Base-by-base conservation (phyloP, 2,888 invertebrate genomes). In the Polylopha cassiicola region DNA sequence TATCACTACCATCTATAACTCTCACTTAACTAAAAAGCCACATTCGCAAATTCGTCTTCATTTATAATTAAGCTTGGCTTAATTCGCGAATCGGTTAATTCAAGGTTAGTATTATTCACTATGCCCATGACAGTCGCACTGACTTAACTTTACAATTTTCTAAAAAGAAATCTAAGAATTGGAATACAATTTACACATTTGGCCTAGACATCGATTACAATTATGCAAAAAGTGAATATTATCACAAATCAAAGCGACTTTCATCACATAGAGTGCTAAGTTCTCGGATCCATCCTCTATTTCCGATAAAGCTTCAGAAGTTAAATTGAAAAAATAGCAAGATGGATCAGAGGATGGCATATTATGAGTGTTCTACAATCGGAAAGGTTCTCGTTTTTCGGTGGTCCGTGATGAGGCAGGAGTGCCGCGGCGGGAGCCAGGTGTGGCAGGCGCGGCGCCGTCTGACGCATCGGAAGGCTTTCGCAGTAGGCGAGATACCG, bases 381-480 rank as follows among this genome's bases (percentile, higher is more conserved):
- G 89, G 87, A 92, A 92, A 57, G 92, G 92, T 84, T 91, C 92
- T 63, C 90, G 89, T 73, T 86, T 82, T 48, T 87, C 87, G 50
- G 73, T 85, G 26, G 87, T 86, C 58, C 67, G 65, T 44, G 82
- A 69, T n/a, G 80, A 61, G 34, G 78, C 65, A 7, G 82, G 72
- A 43, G 86, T 76, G 22, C 69, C 72, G 46, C 84, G 79, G 49
- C 84, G 74, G 15, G 81, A 59, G 39, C 68, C 64, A 11, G 81
- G 76, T 22, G 85, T 76, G 23, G 74, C 57, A 4, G 84, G 88
- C 3, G 89, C 86, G 7, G 88, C 87, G 16, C 87, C 87, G 51
- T 92, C 92, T 3, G 91, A 90, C 9, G 91, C 90, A 46, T 90
- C 91, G 0, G 92, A 91, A 3, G 91, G 86, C 61, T 90, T 91